phyloP scores from a whole-genome alignment of 2,888 invertebrate genomes.

The Carterocephalus palaemon region DNA sequence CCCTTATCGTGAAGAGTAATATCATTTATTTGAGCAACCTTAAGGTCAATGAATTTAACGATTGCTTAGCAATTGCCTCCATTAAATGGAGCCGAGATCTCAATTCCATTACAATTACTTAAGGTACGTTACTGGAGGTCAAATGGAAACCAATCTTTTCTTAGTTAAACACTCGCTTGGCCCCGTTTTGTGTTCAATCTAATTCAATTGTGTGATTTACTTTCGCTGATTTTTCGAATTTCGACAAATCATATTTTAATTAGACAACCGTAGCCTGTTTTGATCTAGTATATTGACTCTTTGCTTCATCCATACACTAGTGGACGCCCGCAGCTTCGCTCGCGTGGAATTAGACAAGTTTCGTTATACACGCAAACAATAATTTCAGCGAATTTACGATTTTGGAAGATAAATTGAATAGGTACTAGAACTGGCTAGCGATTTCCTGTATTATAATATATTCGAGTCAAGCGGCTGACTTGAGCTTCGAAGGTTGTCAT shows the following conservation, averaged over 20 bases:
- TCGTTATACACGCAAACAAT: conserved; percentile 60
- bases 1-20: conserved; percentile 10
- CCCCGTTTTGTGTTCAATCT: conserved; percentile 5
- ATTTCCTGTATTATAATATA: conserved; percentile 75
- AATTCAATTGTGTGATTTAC: neutral
- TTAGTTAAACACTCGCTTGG: conserved; percentile 14
- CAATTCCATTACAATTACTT: conserved; percentile 32
- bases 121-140: conserved; percentile 28
- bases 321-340: no score
- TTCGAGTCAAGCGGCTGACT: conserved; percentile 52
- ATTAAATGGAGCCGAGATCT: conserved; percentile 28
- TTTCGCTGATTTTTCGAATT: neutral
- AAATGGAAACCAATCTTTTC: conserved; percentile 29
- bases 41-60: conserved; percentile 25
- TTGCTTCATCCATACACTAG: no score
- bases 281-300: no score
- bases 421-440: conserved; percentile 66
- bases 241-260: no score
- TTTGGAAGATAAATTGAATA: conserved; percentile 74
- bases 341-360: no score
- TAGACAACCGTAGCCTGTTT: no score
- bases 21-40: conserved; percentile 20
- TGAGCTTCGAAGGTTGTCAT: conserved; percentile 60
- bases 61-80: conserved; percentile 27
- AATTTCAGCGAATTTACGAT: conserved; percentile 72